A percentile compares a stretch with the other conserved stretches of the same genome.
Conservation (phyloP, 2,888 invertebrate genomes). For the Amiota minor region DNA sequence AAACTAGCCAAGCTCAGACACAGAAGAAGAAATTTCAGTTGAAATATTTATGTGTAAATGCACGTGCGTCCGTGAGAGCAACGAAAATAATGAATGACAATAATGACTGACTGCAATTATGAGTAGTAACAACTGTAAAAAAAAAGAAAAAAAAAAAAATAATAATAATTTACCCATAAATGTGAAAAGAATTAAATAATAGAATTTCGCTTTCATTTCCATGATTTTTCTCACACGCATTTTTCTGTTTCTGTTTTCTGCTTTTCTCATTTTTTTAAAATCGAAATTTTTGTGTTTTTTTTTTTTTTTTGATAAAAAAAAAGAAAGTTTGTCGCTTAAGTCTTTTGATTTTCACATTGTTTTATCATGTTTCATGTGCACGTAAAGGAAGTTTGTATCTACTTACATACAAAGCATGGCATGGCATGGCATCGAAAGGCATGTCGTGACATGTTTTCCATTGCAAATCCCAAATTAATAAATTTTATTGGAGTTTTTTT, state of each 20-base stretch:
- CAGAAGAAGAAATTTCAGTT: too few relatives aligned
- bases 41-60: too few relatives aligned
- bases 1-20: too few relatives aligned
- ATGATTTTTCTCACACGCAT: conserved; percentile 45
- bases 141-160: conserved; percentile 35
- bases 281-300: conserved; percentile 33
- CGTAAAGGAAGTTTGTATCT: conserved; percentile 29
- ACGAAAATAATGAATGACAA: not conserved
- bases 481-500: too few relatives aligned
- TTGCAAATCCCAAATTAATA: too few relatives aligned
- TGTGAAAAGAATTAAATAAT: conserved; percentile 70
- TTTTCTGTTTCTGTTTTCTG: too few relatives aligned
- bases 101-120: not conserved
- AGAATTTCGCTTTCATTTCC: conserved; percentile 70
- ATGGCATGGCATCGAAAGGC: too few relatives aligned
- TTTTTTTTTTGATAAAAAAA: conserved; percentile 46
- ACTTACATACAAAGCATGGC: too few relatives aligned
- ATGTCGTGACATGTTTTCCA: too few relatives aligned
- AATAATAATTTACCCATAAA: conserved; percentile 53
- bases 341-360: conserved; percentile 37
- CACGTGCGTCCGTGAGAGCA: conserved; percentile 2
- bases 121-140: too few relatives aligned
- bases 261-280: not conserved
- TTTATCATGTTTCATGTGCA: conserved; percentile 38
- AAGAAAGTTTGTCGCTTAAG: conserved; percentile 55